phyloP scores from a whole-genome alignment of 2,888 invertebrate genomes.

The Anoncus sp. region DNA sequence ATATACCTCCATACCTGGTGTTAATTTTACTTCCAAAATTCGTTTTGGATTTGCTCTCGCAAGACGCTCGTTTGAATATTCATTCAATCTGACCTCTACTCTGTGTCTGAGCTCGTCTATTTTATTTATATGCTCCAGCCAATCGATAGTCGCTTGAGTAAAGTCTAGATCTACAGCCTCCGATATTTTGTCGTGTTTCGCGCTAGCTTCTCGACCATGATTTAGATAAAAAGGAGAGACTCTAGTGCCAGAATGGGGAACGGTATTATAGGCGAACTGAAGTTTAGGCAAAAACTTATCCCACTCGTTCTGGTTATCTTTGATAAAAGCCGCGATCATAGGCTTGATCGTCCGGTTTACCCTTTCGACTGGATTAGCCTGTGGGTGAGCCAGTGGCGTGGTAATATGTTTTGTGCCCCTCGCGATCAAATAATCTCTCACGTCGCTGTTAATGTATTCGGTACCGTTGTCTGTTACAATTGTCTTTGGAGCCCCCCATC shows the following conservation, averaged over 20 bases:
- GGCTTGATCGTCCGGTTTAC: slow-evolving; percentile 53
- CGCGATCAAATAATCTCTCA: slow-evolving; percentile 8
- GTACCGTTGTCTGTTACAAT: slow-evolving; percentile 37
- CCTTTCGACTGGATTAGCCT: slow-evolving; percentile 44
- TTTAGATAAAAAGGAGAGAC: slow-evolving; percentile 59
- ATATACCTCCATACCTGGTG: slow-evolving; percentile 24
- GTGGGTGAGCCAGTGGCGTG: slow-evolving; percentile 29
- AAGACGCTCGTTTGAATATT: slow-evolving; percentile 27
- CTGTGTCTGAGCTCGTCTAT: slow-evolving; percentile 59
- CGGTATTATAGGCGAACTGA: slow-evolving; percentile 59
- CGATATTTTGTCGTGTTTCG: background rate
- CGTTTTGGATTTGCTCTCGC: slow-evolving; percentile 38
- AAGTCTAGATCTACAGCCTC: background rate
- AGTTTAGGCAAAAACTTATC: slow-evolving; percentile 55
- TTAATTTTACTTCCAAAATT: slow-evolving; percentile 18
- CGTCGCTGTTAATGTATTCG: slow-evolving; percentile 31
- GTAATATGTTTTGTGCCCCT: slow-evolving; percentile 28
- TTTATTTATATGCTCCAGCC: slow-evolving; percentile 43
- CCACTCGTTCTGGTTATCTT: slow-evolving; percentile 54
- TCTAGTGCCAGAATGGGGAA: slow-evolving; percentile 52
- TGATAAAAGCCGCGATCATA: slow-evolving; percentile 50
- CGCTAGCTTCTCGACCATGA: slow-evolving; percentile 50
- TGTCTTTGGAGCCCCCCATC: slow-evolving; percentile 24
- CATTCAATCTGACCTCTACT: slow-evolving; percentile 37
- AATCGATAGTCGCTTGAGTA: slow-evolving; percentile 17